phyloP scores from a whole-genome alignment of 2,888 invertebrate genomes.

The Troilus luridus region DNA sequence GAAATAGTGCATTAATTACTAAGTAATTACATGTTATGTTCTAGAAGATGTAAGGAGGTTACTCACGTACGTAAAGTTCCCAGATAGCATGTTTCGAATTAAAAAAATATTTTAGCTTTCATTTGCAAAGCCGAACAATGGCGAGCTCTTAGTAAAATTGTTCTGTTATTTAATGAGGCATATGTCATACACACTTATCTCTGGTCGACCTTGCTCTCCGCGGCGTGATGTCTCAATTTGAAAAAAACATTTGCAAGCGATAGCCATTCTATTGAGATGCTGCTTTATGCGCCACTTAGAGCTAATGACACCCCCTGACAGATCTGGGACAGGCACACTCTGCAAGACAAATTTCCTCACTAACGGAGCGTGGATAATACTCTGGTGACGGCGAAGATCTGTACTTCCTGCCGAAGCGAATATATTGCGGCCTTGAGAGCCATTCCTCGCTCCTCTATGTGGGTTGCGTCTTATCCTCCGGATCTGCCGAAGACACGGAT shows the following conservation, averaged over 20 bases:
- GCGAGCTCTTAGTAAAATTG: neutral
- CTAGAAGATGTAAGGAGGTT: neutral
- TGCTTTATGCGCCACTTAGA: slow-evolving; percentile 6
- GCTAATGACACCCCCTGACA: slow-evolving; percentile 17
- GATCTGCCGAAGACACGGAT: slow-evolving; percentile 42
- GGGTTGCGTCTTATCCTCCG: neutral
- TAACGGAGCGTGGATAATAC: slow-evolving; percentile 34
- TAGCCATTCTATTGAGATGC: slow-evolving; percentile 12
- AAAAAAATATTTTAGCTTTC: neutral
- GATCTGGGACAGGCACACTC: slow-evolving; percentile 11
- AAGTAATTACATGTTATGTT: too few species aligned
- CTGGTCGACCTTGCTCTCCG: neutral
- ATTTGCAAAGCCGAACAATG: neutral
- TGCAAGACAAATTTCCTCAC: neutral
- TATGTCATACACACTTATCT: neutral
- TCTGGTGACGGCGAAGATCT: neutral
- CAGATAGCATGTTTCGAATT: neutral
- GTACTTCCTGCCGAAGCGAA: slow-evolving; percentile 6
- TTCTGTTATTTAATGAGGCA: neutral
- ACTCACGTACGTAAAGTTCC: neutral
- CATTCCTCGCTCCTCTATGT: neutral
- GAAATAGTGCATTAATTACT: too few species aligned
- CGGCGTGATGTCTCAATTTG: neutral
- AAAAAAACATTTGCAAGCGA: slow-evolving; percentile 25
- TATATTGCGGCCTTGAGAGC: neutral